phyloP scores from a whole-genome alignment of 2,113 vertebrate genomes.

The Bos taurus region ARS-UCD2.0 NC_037340.1:57631501-57632000 shows the following conservation, averaged over 20 bases:
- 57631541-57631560: background rate
- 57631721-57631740: background rate
- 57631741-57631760: background rate
- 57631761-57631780: rapidly evolving
- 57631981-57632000: background rate
- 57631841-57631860: background rate
- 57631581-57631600: background rate
- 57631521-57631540: background rate
- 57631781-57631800: background rate
- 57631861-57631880: background rate
- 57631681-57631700: slow-evolving; percentile 2
- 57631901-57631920: rapidly evolving
- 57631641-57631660: background rate
- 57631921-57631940: too few species aligned
- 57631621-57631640: background rate
- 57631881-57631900: background rate
- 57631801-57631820: background rate
- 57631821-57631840: background rate
- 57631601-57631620: background rate
- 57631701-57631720: background rate
- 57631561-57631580: background rate
- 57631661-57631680: background rate
- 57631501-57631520: background rate
- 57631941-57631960: rapidly evolving
- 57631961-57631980: background rate